Evolutionary conservation across 2,113 vertebrate species (phyloP).

Genomic region (Plectropomus leopardus): DNA sequence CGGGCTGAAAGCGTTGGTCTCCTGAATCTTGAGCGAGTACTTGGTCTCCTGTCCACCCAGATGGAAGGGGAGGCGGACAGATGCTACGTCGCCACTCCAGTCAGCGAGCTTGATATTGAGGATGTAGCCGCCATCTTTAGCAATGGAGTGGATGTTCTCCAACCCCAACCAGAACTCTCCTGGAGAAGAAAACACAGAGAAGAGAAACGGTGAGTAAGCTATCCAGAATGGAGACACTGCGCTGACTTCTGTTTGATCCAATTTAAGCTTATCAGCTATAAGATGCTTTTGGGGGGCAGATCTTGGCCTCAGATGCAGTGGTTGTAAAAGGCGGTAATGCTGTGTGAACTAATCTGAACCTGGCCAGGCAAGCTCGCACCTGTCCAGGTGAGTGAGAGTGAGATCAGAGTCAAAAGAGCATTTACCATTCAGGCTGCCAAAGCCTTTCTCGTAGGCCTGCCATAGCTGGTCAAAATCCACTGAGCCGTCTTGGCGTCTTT

Average conservation of each 20-base stretch:
- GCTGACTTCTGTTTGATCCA: background rate
- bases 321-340: slow-evolving; percentile 9
- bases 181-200: slow-evolving; percentile 63
- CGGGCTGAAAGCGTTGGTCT: slow-evolving; percentile 75
- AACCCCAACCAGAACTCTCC: slow-evolving; percentile 97
- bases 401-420: slow-evolving; percentile 43
- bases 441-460: slow-evolving; percentile 92
- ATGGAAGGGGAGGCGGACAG: slow-evolving; percentile 84
- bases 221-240: background rate
- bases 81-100: slow-evolving; percentile 88
- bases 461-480: slow-evolving; percentile 95
- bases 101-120: slow-evolving; percentile 90
- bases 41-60: slow-evolving; percentile 89
- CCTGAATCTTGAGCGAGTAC: slow-evolving; percentile 88
- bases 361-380: slow-evolving; percentile 2
- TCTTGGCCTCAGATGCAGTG: background rate
- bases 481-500: slow-evolving; percentile 92
- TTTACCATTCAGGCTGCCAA: slow-evolving; percentile 88
- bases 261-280: slow-evolving; percentile 5
- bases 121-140: slow-evolving; percentile 82
- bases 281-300: slow-evolving; percentile 13
- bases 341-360: slow-evolving; percentile 25
- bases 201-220: slow-evolving; percentile 9
- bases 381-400: slow-evolving; percentile 35
- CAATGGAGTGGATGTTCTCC: slow-evolving; percentile 89